Evolutionary conservation across 2,113 vertebrate species (phyloP).

Genomic region (Sarotherodon lohbergeri): DNA sequence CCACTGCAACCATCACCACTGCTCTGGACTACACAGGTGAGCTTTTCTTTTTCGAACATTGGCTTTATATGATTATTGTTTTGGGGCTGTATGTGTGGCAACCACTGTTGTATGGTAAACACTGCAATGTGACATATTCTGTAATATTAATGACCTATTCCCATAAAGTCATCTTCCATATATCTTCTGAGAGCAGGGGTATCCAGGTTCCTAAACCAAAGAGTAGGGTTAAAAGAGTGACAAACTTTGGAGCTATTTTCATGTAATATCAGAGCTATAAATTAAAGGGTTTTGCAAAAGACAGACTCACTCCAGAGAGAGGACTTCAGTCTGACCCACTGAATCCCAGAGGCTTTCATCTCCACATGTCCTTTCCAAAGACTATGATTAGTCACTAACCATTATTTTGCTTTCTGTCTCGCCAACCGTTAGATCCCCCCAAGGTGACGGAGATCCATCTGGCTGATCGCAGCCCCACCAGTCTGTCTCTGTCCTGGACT

Average conservation of each 20-base stretch:
- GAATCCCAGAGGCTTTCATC: constrained; percentile 38
- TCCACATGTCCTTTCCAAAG: constrained; percentile 25
- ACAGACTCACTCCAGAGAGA: not conserved
- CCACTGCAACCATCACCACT: constrained; percentile 70
- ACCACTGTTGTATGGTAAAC: not conserved
- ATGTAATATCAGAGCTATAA: not conserved
- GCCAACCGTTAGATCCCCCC: constrained; percentile 78
- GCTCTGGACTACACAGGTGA: constrained; percentile 87
- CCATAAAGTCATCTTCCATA: not conserved
- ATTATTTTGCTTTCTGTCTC: constrained; percentile 50
- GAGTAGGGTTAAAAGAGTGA: not conserved
- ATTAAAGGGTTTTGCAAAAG: not conserved
- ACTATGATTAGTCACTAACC: constrained; percentile 52
- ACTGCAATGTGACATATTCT: not conserved
- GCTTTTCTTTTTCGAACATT: not conserved
- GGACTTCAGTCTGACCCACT: constrained; percentile 35
- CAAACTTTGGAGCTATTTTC: not conserved
- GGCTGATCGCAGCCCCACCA: constrained; percentile 79
- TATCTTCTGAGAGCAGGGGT: not conserved
- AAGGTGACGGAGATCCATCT: constrained; percentile 84
- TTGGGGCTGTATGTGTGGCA: not conserved
- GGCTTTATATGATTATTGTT: not conserved
- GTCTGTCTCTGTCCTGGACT: constrained; percentile 84
- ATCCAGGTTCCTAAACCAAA: not conserved
- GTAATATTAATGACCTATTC: not conserved